These are phyloP conservation scores for Grantiella picta DNA, from an alignment of 2,113 vertebrate species.

Conservation along the genomic window DNA sequence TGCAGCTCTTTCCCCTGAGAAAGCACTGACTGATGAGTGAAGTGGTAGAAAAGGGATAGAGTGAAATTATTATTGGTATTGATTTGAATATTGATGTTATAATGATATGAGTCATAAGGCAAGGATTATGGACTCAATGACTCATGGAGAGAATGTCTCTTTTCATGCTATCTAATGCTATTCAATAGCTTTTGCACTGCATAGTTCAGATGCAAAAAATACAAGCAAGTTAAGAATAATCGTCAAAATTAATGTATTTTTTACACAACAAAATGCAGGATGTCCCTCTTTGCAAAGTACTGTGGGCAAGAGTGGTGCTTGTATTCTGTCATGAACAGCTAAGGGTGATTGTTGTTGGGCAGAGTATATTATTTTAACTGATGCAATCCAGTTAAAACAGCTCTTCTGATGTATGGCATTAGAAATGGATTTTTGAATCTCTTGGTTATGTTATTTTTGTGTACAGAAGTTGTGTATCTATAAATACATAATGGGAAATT, in stretches of 20 bases:
- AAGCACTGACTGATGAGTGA: not conserved
- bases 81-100: not conserved
- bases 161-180: not conserved
- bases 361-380: not conserved
- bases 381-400: not conserved
- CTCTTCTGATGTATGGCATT: not conserved
- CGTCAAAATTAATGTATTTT: not conserved
- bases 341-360: not conserved
- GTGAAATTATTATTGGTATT: not conserved
- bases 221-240: not conserved
- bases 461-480: not conserved
- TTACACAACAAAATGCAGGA: not conserved
- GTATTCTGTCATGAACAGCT: not conserved
- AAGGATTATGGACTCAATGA: not conserved
- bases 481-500: not conserved
- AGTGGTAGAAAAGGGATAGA: not conserved
- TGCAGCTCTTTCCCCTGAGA: not conserved
- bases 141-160: not conserved
- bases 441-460: not conserved
- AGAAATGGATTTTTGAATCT: not conserved
- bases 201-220: not conserved
- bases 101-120: not conserved
- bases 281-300: not conserved
- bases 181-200: not conserved
- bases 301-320: not conserved